phyloP scores from a whole-genome alignment of 2,888 invertebrate species.

The Hipparchia sbordonii region DNA sequence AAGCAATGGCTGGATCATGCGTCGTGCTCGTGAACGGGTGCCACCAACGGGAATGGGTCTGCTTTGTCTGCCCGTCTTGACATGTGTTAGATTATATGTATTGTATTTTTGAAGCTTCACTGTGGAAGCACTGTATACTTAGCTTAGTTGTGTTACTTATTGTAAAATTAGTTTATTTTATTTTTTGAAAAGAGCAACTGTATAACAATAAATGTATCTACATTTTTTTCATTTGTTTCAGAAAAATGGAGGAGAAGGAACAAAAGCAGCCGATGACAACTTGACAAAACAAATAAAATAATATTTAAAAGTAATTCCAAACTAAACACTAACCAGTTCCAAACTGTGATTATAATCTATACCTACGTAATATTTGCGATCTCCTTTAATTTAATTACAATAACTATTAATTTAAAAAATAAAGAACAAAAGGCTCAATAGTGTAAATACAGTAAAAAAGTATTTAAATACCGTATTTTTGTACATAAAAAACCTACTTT shows the following conservation, averaged over 20 bases:
- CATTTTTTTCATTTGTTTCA: conserved; percentile 55
- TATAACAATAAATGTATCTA: no score
- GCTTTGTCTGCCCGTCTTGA: no score
- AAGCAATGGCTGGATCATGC: no score
- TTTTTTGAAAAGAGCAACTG: no score
- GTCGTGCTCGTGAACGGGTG: no score
- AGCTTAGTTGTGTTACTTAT: no score
- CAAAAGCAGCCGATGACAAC: conserved; percentile 38
- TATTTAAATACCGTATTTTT: neutral
- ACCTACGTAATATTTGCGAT: conserved; percentile 43
- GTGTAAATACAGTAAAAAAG: neutral
- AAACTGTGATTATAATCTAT: conserved; percentile 40
- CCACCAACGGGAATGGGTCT: no score
- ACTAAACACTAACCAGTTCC: conserved; percentile 3
- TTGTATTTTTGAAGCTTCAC: no score
- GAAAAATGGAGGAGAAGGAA: conserved; percentile 63
- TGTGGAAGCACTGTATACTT: no score
- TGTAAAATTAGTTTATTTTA: no score
- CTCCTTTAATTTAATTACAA: conserved; percentile 40
- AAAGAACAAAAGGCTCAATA: neutral
- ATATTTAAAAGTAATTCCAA: neutral
- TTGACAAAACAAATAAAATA: conserved; percentile 31
- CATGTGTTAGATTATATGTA: no score
- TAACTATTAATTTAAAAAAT: conserved; percentile 3
- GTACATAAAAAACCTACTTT: neutral